Base-by-base conservation (phyloP, 2,797 vertebrate species). In the Thalassophryne amazonica region DNA sequence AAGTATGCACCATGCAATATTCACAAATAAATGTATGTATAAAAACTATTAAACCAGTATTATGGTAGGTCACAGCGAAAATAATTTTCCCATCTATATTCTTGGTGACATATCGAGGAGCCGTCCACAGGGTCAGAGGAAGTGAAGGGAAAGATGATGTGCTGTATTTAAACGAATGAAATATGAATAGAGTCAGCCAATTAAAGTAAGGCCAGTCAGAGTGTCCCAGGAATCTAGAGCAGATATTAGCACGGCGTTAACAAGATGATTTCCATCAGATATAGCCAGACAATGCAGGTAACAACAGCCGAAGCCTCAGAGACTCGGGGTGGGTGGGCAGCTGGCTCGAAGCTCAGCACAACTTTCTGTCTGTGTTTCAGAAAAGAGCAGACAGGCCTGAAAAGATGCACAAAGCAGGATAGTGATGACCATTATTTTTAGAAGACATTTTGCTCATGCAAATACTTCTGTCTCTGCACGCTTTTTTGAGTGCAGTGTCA, bases 181-280 rank as follows among this genome's bases (percentile, higher is more conserved):
- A 89, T 87, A 89, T 90, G 85, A 68, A 91, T 85, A 72, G 47
- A 60, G 53, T 58, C 48, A 69, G 69, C 78, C 74, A 79, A 90
- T 89, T 88, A 84, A 88, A 86, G 60, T 29, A 31, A 37, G 59
- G 49, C 49, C 67, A 60, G 73, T 40, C 7, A 1, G 43, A 64
- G 70, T 79, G 76, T 82, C 78, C 67, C 54, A 66, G 50, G 76
- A 79, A 79, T 85, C 69, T 56, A 58, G 64, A 74, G 57, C 24
- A 70, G 73, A 72, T 65, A 56, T 83, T 72, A 81, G 67, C 66
- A 52, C 54, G 30, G 54, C n/a, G 11, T 68, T 84, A 83, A 84
- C 82, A 76, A 76, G 76, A 75, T 69, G 66, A 78, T 80, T 75
- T 80, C 60, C 69, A 80, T 75, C 60, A 46, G 47, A 37, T 2